A percentile compares a stretch with the other conserved stretches of the same genome.
Evolutionary conservation across 2,797 vertebrate genomes (phyloP).

Genomic region (Numenius phaeopus): DNA sequence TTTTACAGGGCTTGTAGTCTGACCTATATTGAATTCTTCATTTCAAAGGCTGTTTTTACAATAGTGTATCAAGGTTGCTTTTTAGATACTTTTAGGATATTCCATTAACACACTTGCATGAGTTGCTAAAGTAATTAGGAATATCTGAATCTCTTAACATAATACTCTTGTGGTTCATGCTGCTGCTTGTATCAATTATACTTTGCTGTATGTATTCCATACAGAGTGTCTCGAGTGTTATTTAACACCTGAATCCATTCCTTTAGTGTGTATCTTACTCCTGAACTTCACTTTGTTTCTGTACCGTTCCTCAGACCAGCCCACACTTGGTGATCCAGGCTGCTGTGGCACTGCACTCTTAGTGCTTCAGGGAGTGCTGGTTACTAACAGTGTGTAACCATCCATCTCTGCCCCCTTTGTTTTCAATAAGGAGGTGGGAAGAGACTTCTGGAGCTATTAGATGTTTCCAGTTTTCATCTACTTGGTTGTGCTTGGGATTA

Average conservation of each 20-base stretch:
- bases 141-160: neutral
- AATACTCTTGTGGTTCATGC: neutral
- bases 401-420: neutral
- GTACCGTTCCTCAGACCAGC: neutral
- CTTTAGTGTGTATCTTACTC: neutral
- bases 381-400: fast-evolving
- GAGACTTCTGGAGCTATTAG: neutral
- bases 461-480: neutral
- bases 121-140: neutral
- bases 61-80: neutral
- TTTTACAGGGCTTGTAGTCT: neutral
- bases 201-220: neutral
- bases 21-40: neutral
- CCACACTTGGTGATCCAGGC: neutral
- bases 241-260: neutral
- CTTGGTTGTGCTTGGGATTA: neutral
- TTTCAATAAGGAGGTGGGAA: neutral
- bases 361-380: fast-evolving
- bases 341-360: fast-evolving
- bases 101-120: neutral
- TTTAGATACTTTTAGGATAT: neutral
- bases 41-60: neutral
- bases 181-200: neutral
- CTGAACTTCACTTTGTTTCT: neutral
- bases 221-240: neutral